Evolutionary conservation across 2,113 vertebrate species (phyloP), one percentile per base, ranked within the genome.

Genomic region (Stigmatopora nigra): DNA sequence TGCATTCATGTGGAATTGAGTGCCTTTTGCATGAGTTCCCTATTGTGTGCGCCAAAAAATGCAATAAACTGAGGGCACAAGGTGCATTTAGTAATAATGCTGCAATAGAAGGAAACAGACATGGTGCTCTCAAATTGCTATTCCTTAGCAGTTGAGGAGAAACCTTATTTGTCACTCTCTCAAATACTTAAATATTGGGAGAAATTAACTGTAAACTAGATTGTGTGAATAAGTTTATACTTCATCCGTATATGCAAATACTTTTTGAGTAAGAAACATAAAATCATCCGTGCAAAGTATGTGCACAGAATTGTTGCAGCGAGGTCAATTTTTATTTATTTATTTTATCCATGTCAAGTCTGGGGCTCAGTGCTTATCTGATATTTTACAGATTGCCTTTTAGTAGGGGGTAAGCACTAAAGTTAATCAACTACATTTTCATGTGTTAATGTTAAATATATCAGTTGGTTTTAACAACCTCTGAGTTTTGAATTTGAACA

Each of bases 71-170:
- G 45, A 77, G 56, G 47, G 71, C 53, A 61, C 41, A 67, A 38
- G 47, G 36, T 56, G 60, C 49, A 73, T 61, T 75, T 49, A 38
- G 66, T 73, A 56, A 64, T 60, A 77, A 77, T 67, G 63, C 35
- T 22, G 59, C 59, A 61, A 45, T 19, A 20, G 59, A 61, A 41
- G 41, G 59, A 17, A 22, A 22, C 19, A 19, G 83, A 88, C 86
- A 85, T 72, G 70, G 67, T 77, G 69, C 78, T 89, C 86, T 88
- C 83, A 90, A 89, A 87, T 85, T 79, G 82, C 75, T 62, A 77
- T 88, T 88, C 82, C 74, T 87, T 87, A 79, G 76, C 79, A 66
- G 64, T 76, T 82, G 53, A 56, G 85, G 81, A 87, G 87, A 84
- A 87, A 73, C 82, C 76, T 86, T 69, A 47, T 62, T 69, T 16